Evolutionary conservation across 2,797 vertebrate species (phyloP).

Genomic region (Chloroceryle amazona): DNA sequence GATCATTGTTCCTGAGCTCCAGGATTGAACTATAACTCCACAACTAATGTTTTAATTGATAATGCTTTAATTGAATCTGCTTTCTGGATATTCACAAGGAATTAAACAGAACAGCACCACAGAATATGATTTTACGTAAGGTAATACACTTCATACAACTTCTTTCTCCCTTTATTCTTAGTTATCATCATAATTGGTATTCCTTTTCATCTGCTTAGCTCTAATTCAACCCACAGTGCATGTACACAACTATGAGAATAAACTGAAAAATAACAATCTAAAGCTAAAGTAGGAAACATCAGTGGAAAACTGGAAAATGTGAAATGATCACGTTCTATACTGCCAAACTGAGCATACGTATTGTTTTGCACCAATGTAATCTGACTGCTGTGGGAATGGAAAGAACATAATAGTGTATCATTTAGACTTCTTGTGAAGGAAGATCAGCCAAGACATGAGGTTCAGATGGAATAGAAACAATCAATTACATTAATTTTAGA

Average conservation of each 20-base stretch:
- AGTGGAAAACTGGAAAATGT: background rate
- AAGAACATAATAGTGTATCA: background rate
- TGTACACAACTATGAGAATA: background rate
- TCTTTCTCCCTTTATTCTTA: background rate
- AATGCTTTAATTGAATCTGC: background rate
- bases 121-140: background rate
- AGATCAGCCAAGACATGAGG: background rate
- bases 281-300: background rate
- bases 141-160: background rate
- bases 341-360: background rate
- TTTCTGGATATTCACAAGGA: background rate
- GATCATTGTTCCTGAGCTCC: background rate
- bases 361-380: background rate
- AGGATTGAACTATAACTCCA: background rate
- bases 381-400: background rate
- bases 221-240: background rate
- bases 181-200: background rate
- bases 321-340: background rate
- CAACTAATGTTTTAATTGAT: background rate
- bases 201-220: background rate
- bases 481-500: background rate
- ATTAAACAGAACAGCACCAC: background rate
- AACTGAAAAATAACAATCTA: background rate
- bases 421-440: background rate
- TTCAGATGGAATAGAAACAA: background rate